phyloP scores from a whole-genome alignment of 1,140 invertebrate species.

The Papilio dardanus region DNA sequence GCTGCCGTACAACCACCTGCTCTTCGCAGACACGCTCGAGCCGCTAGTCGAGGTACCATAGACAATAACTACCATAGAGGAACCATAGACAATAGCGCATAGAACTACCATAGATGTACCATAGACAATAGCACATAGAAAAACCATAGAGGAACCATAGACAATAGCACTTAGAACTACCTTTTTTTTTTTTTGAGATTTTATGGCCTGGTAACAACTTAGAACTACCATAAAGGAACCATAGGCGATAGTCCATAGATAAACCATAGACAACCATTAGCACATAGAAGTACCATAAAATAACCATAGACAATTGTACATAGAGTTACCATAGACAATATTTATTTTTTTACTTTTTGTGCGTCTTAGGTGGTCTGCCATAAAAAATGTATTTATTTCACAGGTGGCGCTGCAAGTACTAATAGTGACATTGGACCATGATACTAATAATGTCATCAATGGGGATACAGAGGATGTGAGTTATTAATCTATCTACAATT shows the following conservation, averaged over 20 bases:
- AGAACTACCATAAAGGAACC: too few relatives aligned
- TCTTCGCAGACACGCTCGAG: constrained; percentile 97
- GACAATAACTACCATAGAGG: neutral
- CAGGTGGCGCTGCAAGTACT: constrained; percentile 95
- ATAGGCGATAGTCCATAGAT: too few relatives aligned
- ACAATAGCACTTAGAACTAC: too few relatives aligned
- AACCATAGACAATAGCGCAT: neutral
- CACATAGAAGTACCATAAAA: too few relatives aligned
- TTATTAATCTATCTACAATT: neutral
- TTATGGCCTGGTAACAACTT: too few relatives aligned
- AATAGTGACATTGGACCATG: constrained; percentile 97
- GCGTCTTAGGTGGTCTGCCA: too few relatives aligned
- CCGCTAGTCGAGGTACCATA: constrained; percentile 91
- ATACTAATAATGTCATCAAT: constrained; percentile 82
- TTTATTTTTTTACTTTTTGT: too few relatives aligned
- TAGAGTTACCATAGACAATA: neutral
- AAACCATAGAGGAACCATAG: neutral
- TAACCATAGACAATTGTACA: neutral
- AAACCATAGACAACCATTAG: too few relatives aligned
- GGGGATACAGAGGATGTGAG: constrained; percentile 71
- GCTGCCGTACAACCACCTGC: constrained; percentile 98
- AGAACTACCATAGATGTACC: neutral
- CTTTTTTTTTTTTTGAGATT: too few relatives aligned
- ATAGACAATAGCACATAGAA: too few relatives aligned
- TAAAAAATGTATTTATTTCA: constrained; percentile 12